Evolutionary conservation across 2,113 vertebrate genomes (phyloP).

Genomic region (Caranx melampygus): DNA sequence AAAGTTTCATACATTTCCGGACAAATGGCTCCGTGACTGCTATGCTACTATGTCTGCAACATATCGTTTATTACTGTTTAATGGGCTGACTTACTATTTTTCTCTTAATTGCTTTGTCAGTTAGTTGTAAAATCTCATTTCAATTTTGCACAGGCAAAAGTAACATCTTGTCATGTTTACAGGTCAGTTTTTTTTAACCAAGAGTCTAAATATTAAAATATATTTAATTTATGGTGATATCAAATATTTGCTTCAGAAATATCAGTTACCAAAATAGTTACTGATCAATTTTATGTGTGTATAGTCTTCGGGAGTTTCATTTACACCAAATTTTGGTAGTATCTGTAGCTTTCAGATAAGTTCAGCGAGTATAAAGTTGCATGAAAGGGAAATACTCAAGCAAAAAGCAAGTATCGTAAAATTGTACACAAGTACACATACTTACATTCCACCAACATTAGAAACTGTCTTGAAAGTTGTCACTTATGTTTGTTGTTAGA

Average conservation of each 20-base stretch:
- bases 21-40: neutral
- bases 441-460: neutral
- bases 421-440: neutral
- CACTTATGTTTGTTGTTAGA: slow-evolving; percentile 42
- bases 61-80: neutral
- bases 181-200: neutral
- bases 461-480: neutral
- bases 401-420: neutral
- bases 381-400: neutral
- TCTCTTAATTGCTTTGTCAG: neutral
- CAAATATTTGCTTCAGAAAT: no score
- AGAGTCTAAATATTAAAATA: neutral
- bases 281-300: neutral
- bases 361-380: neutral
- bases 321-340: neutral
- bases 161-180: neutral
- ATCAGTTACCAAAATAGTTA: no score
- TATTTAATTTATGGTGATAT: neutral
- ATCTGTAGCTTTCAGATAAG: neutral
- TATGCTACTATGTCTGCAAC: neutral
- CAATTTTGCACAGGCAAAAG: neutral
- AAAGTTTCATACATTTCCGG: neutral
- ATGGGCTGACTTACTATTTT: neutral
- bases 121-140: neutral
- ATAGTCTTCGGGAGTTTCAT: neutral